phyloP scores from a whole-genome alignment of 2,113 vertebrate species.

The Gracilinanus agilis region DNA sequence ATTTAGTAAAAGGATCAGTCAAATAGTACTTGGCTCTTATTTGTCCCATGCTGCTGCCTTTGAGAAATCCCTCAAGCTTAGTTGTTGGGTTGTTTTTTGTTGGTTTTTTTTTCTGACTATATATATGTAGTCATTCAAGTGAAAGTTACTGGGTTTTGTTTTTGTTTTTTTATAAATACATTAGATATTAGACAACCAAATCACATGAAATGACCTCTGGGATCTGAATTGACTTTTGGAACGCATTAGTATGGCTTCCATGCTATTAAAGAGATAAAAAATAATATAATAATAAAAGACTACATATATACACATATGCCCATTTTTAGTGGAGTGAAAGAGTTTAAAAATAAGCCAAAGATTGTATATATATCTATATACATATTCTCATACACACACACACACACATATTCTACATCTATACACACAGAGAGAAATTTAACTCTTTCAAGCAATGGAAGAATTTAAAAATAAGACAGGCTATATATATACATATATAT shows the following conservation, averaged over 20 bases:
- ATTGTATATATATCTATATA: too few species aligned
- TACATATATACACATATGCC: background rate
- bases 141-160: constrained; percentile 67
- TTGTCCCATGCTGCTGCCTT: constrained; percentile 73
- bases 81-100: constrained; percentile 39
- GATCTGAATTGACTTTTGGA: background rate
- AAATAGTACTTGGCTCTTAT: constrained; percentile 63
- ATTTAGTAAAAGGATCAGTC: constrained; percentile 67
- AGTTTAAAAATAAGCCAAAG: too few species aligned
- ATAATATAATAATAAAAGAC: background rate
- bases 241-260: background rate
- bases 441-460: background rate
- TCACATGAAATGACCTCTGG: background rate
- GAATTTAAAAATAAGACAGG: background rate
- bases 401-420: background rate
- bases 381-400: background rate
- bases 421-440: background rate
- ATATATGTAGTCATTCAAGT: constrained; percentile 65
- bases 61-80: constrained; percentile 73
- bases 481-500: too few species aligned
- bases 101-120: constrained; percentile 77
- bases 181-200: constrained; percentile 24
- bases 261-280: background rate
- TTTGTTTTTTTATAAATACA: constrained; percentile 43
- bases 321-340: too few species aligned